These are phyloP conservation scores for Podarcis muralis DNA, from an alignment of 2,113 vertebrate genomes.

Conservation along the genomic window DNA sequence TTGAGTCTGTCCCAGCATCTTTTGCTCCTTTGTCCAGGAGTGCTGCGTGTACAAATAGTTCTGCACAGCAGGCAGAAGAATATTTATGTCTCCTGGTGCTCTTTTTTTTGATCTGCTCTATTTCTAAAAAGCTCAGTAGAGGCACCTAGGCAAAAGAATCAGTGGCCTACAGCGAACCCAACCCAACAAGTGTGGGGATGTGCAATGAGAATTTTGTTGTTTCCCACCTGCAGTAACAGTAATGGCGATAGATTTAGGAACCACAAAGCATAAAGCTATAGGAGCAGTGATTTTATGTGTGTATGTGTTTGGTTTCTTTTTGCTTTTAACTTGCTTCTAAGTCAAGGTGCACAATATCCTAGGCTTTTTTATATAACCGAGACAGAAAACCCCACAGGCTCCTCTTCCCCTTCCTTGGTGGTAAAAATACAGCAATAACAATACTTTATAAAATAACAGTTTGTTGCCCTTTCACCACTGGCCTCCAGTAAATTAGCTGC, in stretches of 20 bases:
- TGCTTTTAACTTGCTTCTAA: no score
- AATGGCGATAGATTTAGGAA: neutral
- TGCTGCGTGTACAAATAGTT: neutral
- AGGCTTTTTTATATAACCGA: no score
- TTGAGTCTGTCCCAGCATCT: neutral
- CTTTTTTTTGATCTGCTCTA: neutral
- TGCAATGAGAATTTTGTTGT: neutral
- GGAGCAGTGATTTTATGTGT: neutral
- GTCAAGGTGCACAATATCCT: no score
- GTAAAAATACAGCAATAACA: no score
- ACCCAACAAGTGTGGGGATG: neutral
- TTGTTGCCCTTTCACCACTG: no score
- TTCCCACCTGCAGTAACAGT: neutral
- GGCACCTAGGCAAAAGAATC: slow-evolving; percentile 16
- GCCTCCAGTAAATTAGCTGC: no score
- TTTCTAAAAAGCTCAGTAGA: neutral
- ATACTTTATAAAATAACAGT: no score
- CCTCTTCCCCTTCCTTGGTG: no score
- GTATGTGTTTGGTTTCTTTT: no score
- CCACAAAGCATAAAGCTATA: neutral
- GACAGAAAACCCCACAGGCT: no score
- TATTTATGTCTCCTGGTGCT: neutral
- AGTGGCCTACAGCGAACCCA: neutral
- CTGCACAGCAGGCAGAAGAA: slow-evolving; percentile 5
- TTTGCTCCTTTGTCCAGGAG: neutral